Base-by-base conservation (phyloP, 2,113 vertebrate genomes). In the Nothoprocta pentlandii region DNA sequence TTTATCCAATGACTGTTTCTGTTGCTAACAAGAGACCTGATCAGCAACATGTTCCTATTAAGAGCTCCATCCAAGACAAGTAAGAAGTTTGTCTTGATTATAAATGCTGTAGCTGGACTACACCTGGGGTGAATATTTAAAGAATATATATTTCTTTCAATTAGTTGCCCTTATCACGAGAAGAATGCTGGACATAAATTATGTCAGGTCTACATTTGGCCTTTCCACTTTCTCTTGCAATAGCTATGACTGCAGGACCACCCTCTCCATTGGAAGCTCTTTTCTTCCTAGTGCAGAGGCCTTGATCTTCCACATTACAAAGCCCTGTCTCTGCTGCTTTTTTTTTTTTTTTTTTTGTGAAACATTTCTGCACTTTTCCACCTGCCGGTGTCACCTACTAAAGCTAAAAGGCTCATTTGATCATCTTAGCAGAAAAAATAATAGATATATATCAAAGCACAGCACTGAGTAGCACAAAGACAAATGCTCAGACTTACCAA, bases 401-500 rank as follows among this genome's bases (percentile, higher is more conserved):
- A 58, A 58, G 54, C 30, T 58, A 32, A 58, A 30, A 32, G 44
- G 11, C 41, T 17, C 56, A 62, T 70, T 80, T 84, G 25, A 59
- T 51, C 36, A 44, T 42, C 25, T 53, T 70, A 74, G 64, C 10
- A 56, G 13, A 22, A 36, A 63, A 62, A 70, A 42, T 54, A 87
- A 20, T 21, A 49, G 47, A 49, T 23, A 11, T 49, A 67, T 63
- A 69, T 0, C 16, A 41, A 96, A 90, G 94, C 61, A 51, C 30
- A 77, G 6, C 70, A n/a, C 81, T 61, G 16, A 84, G 63, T 34
- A 73, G 59, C 20, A 68, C 32, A 74, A 88, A 91, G 59, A 95
- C 21, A 82, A 76, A 85, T 39, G 10, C 63, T 85, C 63, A 42
- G 71, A 96, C 98, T 97, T 95, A 98, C 98, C 63, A 97, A 98